Base-by-base conservation (phyloP, 2,888 invertebrate genomes). In the Synanthedon andrenaeformis region DNA sequence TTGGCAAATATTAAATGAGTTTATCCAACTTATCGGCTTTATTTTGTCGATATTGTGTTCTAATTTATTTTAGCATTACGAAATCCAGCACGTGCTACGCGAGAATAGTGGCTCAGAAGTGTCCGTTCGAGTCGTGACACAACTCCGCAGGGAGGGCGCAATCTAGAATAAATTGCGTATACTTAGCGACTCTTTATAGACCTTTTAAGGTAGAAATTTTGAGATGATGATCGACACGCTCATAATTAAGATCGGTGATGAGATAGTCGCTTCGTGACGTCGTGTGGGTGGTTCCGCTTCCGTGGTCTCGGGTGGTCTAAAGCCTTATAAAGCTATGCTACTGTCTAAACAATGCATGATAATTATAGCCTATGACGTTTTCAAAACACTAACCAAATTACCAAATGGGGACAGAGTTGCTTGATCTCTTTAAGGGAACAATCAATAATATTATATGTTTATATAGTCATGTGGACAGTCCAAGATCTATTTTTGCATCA, bases 141-240 rank as follows among this genome's bases (percentile, higher is more conserved):
- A 78, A 77, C 74, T 72, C 67, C 65, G 65, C 65, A 72, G 70
- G 69, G 73, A 74, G 72, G 70, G 72, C 72, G 76, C 76, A 82
- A 83, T 82, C 81, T 84, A 70, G 78, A 71, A 81, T 79, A 80
- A 80, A 83, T 81, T 84, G 81, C 84, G 82, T 85, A 82, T 79
- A 80, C 79, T 81, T 78, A 82, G 80, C 70, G 78, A 81, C 85
- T 83, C 82, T 85, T 84, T 84, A 82, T 78, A 82, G 79, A 84
- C 86, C 85, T 80, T 86, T 83, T 85, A 85, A 79, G 86, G 85
- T 70, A 82, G 77, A 82, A 79, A 84, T 78, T 85, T 84, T 80
- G 72, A 86, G 87, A 86, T 86, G 83, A 83, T 84, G 82, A 86
- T 86, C 84, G 71, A 78, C 87, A 86, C 85, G 87, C 74, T 84